Percentiles rank a stretch among this genome's conserved stretches.
Evolutionary conservation across 2,797 vertebrate genomes (phyloP).

Genomic region (Synanceia verrucosa): DNA sequence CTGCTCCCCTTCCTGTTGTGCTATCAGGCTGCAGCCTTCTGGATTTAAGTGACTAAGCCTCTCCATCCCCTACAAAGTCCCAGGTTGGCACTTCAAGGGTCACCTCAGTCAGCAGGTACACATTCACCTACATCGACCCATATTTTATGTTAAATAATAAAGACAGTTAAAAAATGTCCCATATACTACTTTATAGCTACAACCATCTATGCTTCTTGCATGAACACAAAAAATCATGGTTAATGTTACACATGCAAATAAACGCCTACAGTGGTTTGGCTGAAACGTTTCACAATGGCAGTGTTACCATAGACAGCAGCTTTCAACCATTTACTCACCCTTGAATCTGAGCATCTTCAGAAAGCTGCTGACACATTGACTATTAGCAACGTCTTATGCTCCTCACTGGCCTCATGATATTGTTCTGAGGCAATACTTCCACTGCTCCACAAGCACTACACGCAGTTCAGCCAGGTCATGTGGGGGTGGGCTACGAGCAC

Average conservation of each 20-base stretch:
- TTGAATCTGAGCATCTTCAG: background rate
- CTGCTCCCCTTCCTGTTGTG: constrained; percentile 47
- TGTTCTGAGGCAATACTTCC: no score
- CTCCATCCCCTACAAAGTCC: constrained; percentile 59
- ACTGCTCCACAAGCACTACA: no score
- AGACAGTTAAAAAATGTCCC: background rate
- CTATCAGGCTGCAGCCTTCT: constrained; percentile 50
- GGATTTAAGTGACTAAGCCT: constrained; percentile 76
- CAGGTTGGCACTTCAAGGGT: constrained; percentile 22
- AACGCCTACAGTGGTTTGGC: no score
- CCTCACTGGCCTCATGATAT: no score
- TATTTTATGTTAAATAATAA: background rate
- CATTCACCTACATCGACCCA: background rate
- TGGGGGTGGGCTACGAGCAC: no score
- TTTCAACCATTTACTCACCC: background rate
- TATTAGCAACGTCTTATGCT: no score
- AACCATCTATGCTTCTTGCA: background rate
- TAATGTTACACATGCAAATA: background rate
- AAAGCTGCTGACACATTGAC: background rate
- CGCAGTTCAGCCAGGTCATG: no score
- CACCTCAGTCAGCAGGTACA: constrained; percentile 46
- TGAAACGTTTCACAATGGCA: no score
- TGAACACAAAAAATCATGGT: background rate
- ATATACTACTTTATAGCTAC: background rate
- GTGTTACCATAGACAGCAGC: background rate